Percentiles rank a stretch among this genome's conserved stretches.
phyloP scores from a whole-genome alignment of 2,888 invertebrate species.

The Electrophaes corylata region DNA sequence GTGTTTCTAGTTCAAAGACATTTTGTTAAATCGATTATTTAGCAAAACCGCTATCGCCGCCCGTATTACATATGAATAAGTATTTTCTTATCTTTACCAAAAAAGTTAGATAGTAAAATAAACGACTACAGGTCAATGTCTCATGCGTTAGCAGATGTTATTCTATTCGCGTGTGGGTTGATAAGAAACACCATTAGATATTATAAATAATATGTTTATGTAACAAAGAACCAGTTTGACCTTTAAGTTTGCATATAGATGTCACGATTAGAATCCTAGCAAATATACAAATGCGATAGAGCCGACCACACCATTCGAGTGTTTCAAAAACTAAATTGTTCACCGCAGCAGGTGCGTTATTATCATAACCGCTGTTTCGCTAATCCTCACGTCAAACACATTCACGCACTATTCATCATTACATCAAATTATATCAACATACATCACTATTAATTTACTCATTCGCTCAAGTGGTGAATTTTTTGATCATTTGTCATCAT shows the following conservation, averaged over 20 bases:
- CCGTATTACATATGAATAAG: constrained; percentile 32
- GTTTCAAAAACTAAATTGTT: constrained; percentile 43
- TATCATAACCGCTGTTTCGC: constrained; percentile 46
- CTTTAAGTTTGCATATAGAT: constrained; percentile 50
- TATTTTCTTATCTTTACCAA: constrained; percentile 30
- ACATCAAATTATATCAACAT: constrained; percentile 52
- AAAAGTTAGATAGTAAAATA: constrained; percentile 14
- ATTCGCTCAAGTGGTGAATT: constrained; percentile 61
- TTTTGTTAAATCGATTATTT: constrained; percentile 40
- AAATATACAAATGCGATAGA: constrained; percentile 42
- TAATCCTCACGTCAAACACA: constrained; percentile 62
- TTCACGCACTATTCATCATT: constrained; percentile 61
- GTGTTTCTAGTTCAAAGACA: constrained; percentile 63
- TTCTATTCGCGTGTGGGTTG: constrained; percentile 13
- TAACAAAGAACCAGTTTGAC: constrained; percentile 41
- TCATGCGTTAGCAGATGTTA: constrained; percentile 20
- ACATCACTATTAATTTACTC: constrained; percentile 69
- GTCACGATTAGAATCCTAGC: constrained; percentile 61
- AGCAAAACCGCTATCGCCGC: constrained; percentile 11
- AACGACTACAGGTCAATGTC: constrained; percentile 33
- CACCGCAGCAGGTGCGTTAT: constrained; percentile 56
- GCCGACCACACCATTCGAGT: constrained; percentile 38
- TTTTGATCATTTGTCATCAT: constrained; percentile 74
- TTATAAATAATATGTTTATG: constrained; percentile 12
- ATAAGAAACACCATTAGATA: constrained; percentile 22